phyloP scores from a whole-genome alignment of 2,888 invertebrate species.

The Notodonta ziczac region DNA sequence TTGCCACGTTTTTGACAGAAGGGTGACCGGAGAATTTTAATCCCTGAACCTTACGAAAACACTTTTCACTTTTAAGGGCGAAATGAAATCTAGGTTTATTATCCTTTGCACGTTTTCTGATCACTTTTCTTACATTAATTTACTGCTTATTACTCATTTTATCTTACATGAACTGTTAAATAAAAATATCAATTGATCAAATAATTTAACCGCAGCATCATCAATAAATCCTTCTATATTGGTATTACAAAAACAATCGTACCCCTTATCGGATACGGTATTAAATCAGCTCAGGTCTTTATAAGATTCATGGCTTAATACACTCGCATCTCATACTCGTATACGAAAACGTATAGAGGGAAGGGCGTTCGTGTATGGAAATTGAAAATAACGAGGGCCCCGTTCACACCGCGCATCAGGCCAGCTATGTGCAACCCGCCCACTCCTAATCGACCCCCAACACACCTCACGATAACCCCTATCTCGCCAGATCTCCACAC shows the following conservation, averaged over 20 bases:
- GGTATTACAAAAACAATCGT: slow-evolving; percentile 55
- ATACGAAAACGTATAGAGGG: slow-evolving; percentile 71
- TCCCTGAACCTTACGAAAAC: not conserved
- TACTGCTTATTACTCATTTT: no score
- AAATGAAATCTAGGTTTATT: not conserved
- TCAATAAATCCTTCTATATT: slow-evolving; percentile 42
- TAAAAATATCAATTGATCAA: not conserved
- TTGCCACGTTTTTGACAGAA: slow-evolving; percentile 41
- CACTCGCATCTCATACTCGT: slow-evolving; percentile 71
- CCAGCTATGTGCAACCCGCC: slow-evolving; percentile 68
- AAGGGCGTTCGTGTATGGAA: slow-evolving; percentile 81
- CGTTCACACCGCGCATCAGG: slow-evolving; percentile 79
- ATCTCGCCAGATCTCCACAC: slow-evolving; percentile 62
- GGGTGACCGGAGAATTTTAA: slow-evolving; percentile 12
- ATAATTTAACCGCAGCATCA: slow-evolving; percentile 31
- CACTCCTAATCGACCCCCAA: slow-evolving; percentile 67
- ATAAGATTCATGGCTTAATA: slow-evolving; percentile 81
- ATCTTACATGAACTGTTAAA: no score
- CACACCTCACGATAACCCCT: slow-evolving; percentile 64
- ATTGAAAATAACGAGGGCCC: slow-evolving; percentile 83
- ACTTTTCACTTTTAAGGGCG: not conserved
- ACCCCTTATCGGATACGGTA: slow-evolving; percentile 44
- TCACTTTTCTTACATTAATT: no score
- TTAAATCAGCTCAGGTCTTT: slow-evolving; percentile 75
- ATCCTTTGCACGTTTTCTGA: not conserved